Evolutionary conservation across 2,888 invertebrate genomes (phyloP), one percentile per base, ranked within the genome.

Genomic region (Linhomoeus sp.): DNA sequence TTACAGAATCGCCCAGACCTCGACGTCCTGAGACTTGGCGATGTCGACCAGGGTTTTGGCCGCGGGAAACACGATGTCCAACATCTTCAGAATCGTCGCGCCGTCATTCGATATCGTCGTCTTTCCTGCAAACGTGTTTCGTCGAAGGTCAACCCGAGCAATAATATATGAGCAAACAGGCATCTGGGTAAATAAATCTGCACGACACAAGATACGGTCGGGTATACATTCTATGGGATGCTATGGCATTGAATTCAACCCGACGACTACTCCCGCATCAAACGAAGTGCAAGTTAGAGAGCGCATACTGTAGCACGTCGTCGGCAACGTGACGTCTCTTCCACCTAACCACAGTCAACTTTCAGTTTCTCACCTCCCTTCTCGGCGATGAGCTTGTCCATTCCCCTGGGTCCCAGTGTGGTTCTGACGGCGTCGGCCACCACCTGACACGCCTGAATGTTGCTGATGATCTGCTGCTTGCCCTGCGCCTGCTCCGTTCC

Each of bases 71-170:
- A 97, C 79, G 59, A 99, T 81, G 62, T 99, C 92, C 58, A 99
- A 66, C n/a, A 90, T 74, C 70, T 92, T 94, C 76, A 99, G 78
- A 52, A 99, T 94, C 0, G 97, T 99, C 7, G 97, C 97, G 17
- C 97, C 97, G 70, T 99, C 97, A 65, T 99, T 99, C 1, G 94
- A 94, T 56, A 99, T 94, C 2, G 90, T 90, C 0, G 90, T 81
- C 65, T 83, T 86, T 14, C 72, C 72, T 72, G 53, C 14, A 56
- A 14, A 33, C n/a, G n/a, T n/a, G n/a, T n/a, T n/a, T n/a, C n/a
- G n/a, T n/a, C n/a, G n/a, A n/a, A n/a, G n/a, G n/a, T n/a, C n/a
- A n/a, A n/a, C n/a, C n/a, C n/a, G n/a, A n/a, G n/a, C n/a, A n/a
- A n/a, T n/a, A n/a, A n/a, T n/a, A n/a, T n/a, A n/a, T n/a, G n/a